phyloP scores from a whole-genome alignment of 2,888 invertebrate species.

The Chloromyia formosa region DNA sequence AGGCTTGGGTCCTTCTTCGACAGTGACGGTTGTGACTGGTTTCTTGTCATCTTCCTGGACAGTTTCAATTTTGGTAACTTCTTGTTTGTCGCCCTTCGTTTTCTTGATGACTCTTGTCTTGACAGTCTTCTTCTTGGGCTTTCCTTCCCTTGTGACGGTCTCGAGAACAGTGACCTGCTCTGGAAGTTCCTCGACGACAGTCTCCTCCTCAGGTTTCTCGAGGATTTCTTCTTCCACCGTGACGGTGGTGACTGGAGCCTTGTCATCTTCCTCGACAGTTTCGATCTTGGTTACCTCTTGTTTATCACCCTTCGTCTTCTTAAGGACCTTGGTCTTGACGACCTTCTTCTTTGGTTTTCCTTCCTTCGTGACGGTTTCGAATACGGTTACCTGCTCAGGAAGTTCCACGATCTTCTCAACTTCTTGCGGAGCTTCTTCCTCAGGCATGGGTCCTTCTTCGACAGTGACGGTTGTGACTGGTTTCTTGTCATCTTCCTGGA shows the following conservation, averaged over 20 bases:
- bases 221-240: slow-evolving; percentile 51
- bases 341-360: slow-evolving; percentile 57
- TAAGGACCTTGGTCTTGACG: slow-evolving; percentile 62
- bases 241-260: slow-evolving; percentile 58
- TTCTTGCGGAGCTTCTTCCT: slow-evolving; percentile 49
- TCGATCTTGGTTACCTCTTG: slow-evolving; percentile 65
- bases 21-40: slow-evolving; percentile 57
- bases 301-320: slow-evolving; percentile 61
- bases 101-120: slow-evolving; percentile 62
- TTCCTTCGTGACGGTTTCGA: slow-evolving; percentile 49
- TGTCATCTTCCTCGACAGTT: slow-evolving; percentile 61
- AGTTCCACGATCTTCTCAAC: slow-evolving; percentile 52
- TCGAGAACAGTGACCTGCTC: slow-evolving; percentile 60
- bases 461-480: slow-evolving; percentile 55
- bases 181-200: slow-evolving; percentile 51
- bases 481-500: slow-evolving; percentile 56
- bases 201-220: slow-evolving; percentile 18
- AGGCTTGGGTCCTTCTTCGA: slow-evolving; percentile 13
- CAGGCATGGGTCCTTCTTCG: slow-evolving; percentile 48
- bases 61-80: slow-evolving; percentile 63
- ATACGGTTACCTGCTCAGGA: slow-evolving; percentile 44
- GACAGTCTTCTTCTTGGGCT: slow-evolving; percentile 57
- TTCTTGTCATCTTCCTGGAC: slow-evolving; percentile 58
- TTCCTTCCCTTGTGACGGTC: slow-evolving; percentile 58
- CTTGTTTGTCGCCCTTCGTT: slow-evolving; percentile 60